Conservation (phyloP, 2,888 invertebrate genomes). For the Gymnoscelis rufifasciata region DNA sequence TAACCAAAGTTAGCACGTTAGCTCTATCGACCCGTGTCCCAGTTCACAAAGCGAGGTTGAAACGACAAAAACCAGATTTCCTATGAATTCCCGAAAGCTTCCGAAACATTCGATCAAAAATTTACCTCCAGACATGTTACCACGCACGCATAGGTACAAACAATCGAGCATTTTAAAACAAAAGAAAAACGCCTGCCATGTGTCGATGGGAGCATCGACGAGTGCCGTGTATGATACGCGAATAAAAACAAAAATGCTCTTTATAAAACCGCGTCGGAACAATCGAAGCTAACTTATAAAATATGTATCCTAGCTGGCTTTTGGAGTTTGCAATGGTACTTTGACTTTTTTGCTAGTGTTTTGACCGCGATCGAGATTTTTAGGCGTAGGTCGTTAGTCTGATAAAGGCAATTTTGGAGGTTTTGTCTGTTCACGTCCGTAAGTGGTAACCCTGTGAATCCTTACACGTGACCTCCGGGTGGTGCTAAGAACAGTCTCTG, state of each 20-base stretch:
- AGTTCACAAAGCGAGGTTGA: not conserved
- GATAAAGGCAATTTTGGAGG: too few relatives aligned
- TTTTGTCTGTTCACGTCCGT: too few relatives aligned
- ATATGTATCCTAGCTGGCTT: constrained; percentile 73
- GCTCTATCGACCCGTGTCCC: too few relatives aligned
- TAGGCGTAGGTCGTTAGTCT: constrained; percentile 38
- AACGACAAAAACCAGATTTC: not conserved
- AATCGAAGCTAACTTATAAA: constrained; percentile 78
- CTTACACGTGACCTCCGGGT: too few relatives aligned
- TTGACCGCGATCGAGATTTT: constrained; percentile 72
- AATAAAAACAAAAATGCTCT: constrained; percentile 53
- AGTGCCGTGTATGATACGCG: constrained; percentile 60
- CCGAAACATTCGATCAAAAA: constrained; percentile 16
- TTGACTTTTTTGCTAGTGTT: constrained; percentile 67
- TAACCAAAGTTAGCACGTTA: too few relatives aligned
- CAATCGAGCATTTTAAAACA: constrained; percentile 55
- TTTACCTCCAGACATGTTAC: constrained; percentile 18
- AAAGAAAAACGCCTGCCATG: constrained; percentile 54
- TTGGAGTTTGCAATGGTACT: constrained; percentile 67
- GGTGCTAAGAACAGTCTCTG: too few relatives aligned
- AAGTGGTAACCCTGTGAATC: too few relatives aligned
- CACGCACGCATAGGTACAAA: constrained; percentile 41
- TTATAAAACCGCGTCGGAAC: constrained; percentile 64
- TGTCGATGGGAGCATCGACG: constrained; percentile 70
- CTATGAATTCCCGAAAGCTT: constrained; percentile 5